These are phyloP conservation scores for Setophaga petechia DNA, from an alignment of 2,113 vertebrate genomes.

Conservation along the genomic window DNA sequence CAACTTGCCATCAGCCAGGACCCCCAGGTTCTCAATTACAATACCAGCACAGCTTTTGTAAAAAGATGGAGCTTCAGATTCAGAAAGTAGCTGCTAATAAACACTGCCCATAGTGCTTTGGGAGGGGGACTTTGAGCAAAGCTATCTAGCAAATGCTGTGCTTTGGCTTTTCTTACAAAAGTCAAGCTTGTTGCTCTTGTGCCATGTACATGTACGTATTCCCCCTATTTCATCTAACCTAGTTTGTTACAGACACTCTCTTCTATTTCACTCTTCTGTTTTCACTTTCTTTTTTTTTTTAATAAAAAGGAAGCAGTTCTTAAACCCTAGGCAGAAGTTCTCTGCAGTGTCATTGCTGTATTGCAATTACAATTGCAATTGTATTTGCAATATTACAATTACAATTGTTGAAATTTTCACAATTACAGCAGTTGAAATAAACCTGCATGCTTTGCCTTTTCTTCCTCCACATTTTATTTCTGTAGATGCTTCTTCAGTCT, in stretches of 20 bases:
- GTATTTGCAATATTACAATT: too few relatives aligned
- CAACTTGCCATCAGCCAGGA: background rate
- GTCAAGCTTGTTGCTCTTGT: background rate
- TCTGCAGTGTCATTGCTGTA: background rate
- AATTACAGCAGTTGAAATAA: background rate
- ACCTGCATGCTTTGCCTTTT: background rate
- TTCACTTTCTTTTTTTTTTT: too few relatives aligned
- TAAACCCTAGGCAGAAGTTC: background rate
- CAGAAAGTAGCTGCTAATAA: background rate
- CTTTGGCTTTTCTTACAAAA: background rate
- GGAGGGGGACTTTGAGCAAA: background rate
- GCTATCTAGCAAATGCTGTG: background rate
- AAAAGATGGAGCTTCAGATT: background rate
- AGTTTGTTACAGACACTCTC: background rate
- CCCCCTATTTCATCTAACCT: background rate
- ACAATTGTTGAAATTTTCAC: background rate
- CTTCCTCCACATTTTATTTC: background rate
- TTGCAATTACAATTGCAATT: background rate
- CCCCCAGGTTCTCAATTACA: background rate
- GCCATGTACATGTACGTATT: accelerated
- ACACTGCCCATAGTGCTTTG: background rate
- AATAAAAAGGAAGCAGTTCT: background rate
- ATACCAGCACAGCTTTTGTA: background rate
- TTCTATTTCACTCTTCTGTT: background rate
- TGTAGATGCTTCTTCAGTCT: background rate